Base-by-base conservation (phyloP, 2,888 invertebrate genomes). In the Coenonympha glycerion region DNA sequence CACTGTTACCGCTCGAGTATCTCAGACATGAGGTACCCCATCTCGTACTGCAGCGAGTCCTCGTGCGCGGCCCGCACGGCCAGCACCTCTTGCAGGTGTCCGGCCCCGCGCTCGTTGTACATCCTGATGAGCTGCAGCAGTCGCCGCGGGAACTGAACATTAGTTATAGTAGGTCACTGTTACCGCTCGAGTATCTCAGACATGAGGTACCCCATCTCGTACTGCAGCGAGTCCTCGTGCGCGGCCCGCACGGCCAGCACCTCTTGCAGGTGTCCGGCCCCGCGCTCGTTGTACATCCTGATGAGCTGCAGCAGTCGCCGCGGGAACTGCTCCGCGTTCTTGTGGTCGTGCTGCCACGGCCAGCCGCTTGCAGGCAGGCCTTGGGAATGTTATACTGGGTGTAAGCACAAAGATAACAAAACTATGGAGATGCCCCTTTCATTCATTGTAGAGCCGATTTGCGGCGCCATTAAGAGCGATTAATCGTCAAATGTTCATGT, bases 101-200 rank as follows among this genome's bases (percentile, higher is more conserved):
- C n/a, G n/a, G 24, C 24, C 0, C 56, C 58, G 0, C 68, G 64
- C 0, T 62, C 62, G 1, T 60, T 57, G 11, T 66, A 69, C 0
- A 56, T 55, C 0, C 51, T 31, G 61, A 65, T 65, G 2, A 59
- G 41, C 0, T 36, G 8, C 4, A 52, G 3, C 8, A 58, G 26
- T 2, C 59, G 47, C 9, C 41, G 6, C 3, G 42, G 47, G 1
- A 52, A 24, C 6, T 33, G 18, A n/a, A n/a, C n/a, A n/a, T n/a
- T n/a, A n/a, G n/a, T n/a, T n/a, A n/a, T n/a, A n/a, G n/a, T n/a
- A n/a, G n/a, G n/a, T n/a, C n/a, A n/a, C n/a, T 3, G 34, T 41
- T 53, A 72, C 76, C 69, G 65, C 36, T 74, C 75, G 6, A 75
- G 55, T 2, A 74, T 60, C n/a, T 77, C 77, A 0, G 58, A 59